Conservation (phyloP, 1,140 invertebrate species). For the Batillaria attramentaria region DNA sequence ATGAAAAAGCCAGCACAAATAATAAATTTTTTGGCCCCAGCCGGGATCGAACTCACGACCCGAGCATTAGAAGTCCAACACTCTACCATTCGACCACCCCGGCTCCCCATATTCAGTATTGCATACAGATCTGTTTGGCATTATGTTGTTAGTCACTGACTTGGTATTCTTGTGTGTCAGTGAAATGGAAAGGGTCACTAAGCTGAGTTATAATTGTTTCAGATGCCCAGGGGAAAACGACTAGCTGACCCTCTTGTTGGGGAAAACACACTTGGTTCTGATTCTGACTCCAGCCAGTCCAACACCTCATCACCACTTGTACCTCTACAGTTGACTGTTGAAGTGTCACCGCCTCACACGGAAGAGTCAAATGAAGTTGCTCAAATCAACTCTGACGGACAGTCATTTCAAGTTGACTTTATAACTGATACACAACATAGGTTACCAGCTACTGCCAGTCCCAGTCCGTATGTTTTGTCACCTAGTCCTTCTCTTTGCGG, state of each 20-base stretch:
- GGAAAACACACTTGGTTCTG: not conserved
- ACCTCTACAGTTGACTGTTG: not conserved
- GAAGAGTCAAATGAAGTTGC: slow-evolving; percentile 21
- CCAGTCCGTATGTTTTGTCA: not conserved
- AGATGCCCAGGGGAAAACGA: slow-evolving; percentile 14
- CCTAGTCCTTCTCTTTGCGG: not conserved
- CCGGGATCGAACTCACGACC: too few species aligned
- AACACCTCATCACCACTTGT: slow-evolving; percentile 14
- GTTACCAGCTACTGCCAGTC: not conserved
- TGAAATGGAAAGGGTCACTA: not conserved
- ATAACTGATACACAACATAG: not conserved
- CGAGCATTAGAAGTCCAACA: too few species aligned
- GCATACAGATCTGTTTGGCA: not conserved
- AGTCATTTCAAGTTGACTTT: not conserved
- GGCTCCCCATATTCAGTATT: too few species aligned
- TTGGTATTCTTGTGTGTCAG: not conserved
- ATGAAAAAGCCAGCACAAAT: too few species aligned
- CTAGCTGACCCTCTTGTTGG: not conserved
- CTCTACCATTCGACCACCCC: too few species aligned
- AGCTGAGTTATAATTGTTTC: not conserved
- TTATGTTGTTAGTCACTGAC: not conserved
- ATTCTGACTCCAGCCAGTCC: not conserved
- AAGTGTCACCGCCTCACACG: slow-evolving; percentile 12
- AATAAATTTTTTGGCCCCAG: too few species aligned
- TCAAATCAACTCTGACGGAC: not conserved